Percentiles rank a stretch among this genome's conserved stretches.
phyloP scores from a whole-genome alignment of 2,113 vertebrate genomes.

The Alexandromys fortis region DNA sequence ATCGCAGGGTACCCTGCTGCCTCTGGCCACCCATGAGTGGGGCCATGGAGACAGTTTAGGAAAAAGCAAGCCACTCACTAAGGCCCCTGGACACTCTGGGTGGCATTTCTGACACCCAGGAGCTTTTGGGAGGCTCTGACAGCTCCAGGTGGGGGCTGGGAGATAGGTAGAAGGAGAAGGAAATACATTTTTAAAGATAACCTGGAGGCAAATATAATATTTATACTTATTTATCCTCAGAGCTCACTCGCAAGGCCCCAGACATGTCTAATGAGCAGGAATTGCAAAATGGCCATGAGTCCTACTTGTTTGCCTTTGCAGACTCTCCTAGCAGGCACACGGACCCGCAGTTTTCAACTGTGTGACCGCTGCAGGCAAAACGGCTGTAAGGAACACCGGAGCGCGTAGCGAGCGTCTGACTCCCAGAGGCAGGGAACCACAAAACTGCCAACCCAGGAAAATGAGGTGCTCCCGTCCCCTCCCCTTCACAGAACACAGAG shows the following conservation, averaged over 20 bases:
- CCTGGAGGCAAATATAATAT: slow-evolving; percentile 93
- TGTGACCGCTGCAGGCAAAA: slow-evolving; percentile 90
- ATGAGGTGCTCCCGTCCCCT: slow-evolving; percentile 31
- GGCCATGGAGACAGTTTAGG: background rate
- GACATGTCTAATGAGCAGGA: slow-evolving; percentile 91
- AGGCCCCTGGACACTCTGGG: slow-evolving; percentile 19
- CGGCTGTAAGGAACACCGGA: slow-evolving; percentile 82
- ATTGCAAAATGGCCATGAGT: slow-evolving; percentile 88
- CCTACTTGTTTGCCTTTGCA: slow-evolving; percentile 83
- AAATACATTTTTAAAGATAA: slow-evolving; percentile 93
- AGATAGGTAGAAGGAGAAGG: slow-evolving; percentile 79
- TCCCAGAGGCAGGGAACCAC: slow-evolving; percentile 83
- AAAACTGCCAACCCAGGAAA: slow-evolving; percentile 85
- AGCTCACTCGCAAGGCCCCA: slow-evolving; percentile 88
- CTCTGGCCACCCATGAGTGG: background rate
- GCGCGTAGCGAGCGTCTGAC: slow-evolving; percentile 73
- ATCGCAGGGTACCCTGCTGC: background rate
- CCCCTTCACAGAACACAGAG: background rate
- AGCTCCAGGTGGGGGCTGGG: slow-evolving; percentile 63
- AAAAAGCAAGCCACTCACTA: background rate
- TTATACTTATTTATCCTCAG: slow-evolving; percentile 93
- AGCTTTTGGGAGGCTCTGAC: slow-evolving; percentile 81
- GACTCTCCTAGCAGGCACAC: slow-evolving; percentile 85
- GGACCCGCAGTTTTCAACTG: slow-evolving; percentile 87
- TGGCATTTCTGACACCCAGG: slow-evolving; percentile 68